Evolutionary conservation across 2,797 vertebrate species (phyloP), one percentile per base, ranked within the genome.

Genomic region (Sphenopsis melanotis): DNA sequence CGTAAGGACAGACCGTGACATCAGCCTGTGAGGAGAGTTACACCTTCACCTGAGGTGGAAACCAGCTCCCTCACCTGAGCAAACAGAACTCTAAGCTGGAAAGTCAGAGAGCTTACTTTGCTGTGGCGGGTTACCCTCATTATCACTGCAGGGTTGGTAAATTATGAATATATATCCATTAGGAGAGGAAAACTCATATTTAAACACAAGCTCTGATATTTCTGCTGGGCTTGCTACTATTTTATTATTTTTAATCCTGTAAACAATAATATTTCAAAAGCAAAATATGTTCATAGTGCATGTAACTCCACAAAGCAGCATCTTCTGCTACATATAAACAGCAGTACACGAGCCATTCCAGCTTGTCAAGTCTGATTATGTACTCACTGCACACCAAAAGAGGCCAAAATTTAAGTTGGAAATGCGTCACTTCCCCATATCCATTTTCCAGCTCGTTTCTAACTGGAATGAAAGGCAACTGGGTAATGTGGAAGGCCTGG

Each of bases 111-210:
- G 34, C 65, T 82, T 84, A 11, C 52, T 84, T 70, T 79, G 42
- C 77, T 44, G 16, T 66, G 66, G 70, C 86, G 74, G 36, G 32
- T 83, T 92, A 64, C 55, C 63, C 64, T 93, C 46, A n/a, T 95
- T 90, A 82, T 56, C 64, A 15, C 39, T 64, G 32, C 60, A 80
- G 52, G 36, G 36, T 32, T 85, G 47, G 37, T 87, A 80, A 95
- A 89, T 90, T 83, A 91, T 77, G 83, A 87, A 78, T 94, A 78
- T 9, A 75, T 64, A 56, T 42, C 52, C 30, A 55, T 85, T 93
- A 93, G 57, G 64, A 76, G 44, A 89, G 42, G 26, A 60, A 77
- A 76, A 56, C 50, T 79, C 47, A 8, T 16, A 20, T 32, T 42
- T 44, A 86, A 95, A 46, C 21, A 53, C 9, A 6, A 80, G 34